phyloP scores from a whole-genome alignment of 1,140 invertebrate species.

The Zaprionus tsacasi region DNA sequence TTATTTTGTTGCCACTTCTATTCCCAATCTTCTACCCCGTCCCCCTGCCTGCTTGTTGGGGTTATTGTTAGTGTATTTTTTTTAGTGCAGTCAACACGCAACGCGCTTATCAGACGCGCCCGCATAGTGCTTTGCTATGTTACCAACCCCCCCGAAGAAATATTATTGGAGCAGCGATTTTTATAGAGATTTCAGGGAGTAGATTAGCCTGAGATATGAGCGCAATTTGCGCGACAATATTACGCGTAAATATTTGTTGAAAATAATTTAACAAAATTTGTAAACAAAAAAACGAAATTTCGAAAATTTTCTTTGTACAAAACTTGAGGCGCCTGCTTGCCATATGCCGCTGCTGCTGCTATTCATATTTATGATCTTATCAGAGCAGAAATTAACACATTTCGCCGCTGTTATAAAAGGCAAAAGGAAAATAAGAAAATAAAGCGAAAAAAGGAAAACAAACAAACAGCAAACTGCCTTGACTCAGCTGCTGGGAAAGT shows the following conservation, averaged over 20 bases:
- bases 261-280: constrained; percentile 1
- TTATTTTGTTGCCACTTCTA: constrained; percentile 9
- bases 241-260: background rate
- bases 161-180: constrained; percentile 4
- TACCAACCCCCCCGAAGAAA: background rate
- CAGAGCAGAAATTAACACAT: constrained; percentile 38
- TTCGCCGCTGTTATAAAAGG: background rate
- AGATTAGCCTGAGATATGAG: background rate
- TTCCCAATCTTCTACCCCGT: background rate
- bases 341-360: constrained; percentile 24
- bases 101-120: constrained; percentile 28
- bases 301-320: background rate
- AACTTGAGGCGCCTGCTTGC: constrained; percentile 17
- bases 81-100: constrained; percentile 40
- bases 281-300: constrained; percentile 8
- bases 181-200: background rate
- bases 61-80: constrained; percentile 28
- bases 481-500: constrained; percentile 6
- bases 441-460: background rate
- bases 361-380: constrained; percentile 41
- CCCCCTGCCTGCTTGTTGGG: constrained; percentile 8
- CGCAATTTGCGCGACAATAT: constrained; percentile 1
- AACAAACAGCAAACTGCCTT: background rate
- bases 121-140: too few relatives aligned
- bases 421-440: background rate